phyloP scores from a whole-genome alignment of 2,888 invertebrate genomes.

The Hydriomena furcata region DNA sequence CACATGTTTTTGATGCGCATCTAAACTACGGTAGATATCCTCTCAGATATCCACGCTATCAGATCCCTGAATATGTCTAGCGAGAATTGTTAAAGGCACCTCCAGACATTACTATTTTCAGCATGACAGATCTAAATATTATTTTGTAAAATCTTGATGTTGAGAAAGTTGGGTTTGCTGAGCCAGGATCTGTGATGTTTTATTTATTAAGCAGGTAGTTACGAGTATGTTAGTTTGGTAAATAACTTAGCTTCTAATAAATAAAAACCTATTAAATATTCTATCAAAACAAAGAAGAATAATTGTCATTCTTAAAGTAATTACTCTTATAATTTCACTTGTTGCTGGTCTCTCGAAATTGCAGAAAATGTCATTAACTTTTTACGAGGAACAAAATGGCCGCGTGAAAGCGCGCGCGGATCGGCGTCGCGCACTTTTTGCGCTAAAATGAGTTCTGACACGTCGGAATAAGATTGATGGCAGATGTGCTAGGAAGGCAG shows the following conservation, averaged over 20 bases:
- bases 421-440: slow-evolving; percentile 33
- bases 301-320: slow-evolving; percentile 53
- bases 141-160: no score
- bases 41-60: no score
- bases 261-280: slow-evolving; percentile 6
- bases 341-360: slow-evolving; percentile 70
- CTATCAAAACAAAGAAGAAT: slow-evolving; percentile 33
- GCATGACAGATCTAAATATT: no score
- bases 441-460: slow-evolving; percentile 46
- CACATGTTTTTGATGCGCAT: no score
- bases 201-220: no score
- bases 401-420: slow-evolving; percentile 54
- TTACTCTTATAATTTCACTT: slow-evolving; percentile 75
- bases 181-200: no score
- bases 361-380: slow-evolving; percentile 70
- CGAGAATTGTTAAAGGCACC: no score
- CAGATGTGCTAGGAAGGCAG: slow-evolving; percentile 36
- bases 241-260: neutral
- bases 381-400: slow-evolving; percentile 79
- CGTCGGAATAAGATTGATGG: slow-evolving; percentile 41
- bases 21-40: no score
- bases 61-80: no score
- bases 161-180: no score
- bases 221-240: neutral
- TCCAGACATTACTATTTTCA: no score